Base-by-base conservation (phyloP, 2,113 vertebrate genomes). In the Pachyramphus minor region DNA sequence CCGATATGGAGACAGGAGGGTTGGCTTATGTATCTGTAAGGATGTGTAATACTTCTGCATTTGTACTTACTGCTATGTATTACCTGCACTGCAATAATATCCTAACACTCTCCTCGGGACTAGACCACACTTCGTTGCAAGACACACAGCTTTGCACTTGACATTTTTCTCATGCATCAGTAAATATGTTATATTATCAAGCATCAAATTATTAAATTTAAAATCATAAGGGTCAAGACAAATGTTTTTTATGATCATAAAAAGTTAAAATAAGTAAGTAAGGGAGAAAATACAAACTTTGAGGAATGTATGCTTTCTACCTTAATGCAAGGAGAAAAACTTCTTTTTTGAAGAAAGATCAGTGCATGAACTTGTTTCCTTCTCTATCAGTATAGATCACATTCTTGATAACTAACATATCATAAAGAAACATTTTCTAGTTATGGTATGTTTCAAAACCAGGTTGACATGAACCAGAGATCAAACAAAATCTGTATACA, bases 401-500 rank as follows among this genome's bases (percentile, higher is more conserved):
- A 71, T 62, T 95, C 63, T 68, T 94, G 81, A 87, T 94, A 93
- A 84, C 87, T 91, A 97, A 94, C 88, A 67, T 85, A 94, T 62
- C 81, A 89, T 80, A 75, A 90, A 87, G 92, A 92, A 95, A 33
- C 79, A 96, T 60, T 39, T 93, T 87, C 86, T 96, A 93, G 95
- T 94, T 95, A 69, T 18, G 3, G 30, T 93, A n/a, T 89, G 88
- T 97, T 95, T 97, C 96, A 96, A 96, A 96, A 87, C 49, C 89
- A 94, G 86, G 88, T 77, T 96, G 96, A 97, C 92, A 94, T 55
- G 90, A 96, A 90, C 53, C 45, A 31, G 94, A 97, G 96, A 97
- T 97, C 96, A 97, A 97, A 97, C 96, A 96, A 96, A 96, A 84
- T 84, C 96, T 95, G 96, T 97, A 97, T 94, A 96, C 96, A 95